Percentiles rank a stretch among this genome's conserved stretches.
Conservation (phyloP, 2,888 invertebrate species). For the Caenorhabditis zanzibari region DNA sequence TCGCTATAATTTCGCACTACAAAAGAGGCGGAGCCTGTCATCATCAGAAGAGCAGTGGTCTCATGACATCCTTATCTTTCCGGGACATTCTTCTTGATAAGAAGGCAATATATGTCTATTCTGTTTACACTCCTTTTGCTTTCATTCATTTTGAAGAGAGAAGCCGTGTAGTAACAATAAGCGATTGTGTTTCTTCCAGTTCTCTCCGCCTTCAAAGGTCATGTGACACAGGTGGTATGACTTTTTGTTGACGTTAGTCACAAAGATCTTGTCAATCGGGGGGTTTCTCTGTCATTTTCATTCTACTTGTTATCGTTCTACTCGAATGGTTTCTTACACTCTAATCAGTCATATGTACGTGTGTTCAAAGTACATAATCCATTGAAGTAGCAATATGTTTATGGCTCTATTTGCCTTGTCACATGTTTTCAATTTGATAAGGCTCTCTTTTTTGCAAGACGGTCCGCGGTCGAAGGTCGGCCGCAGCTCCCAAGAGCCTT, state of each 20-base stretch:
- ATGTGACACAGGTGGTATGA: slow-evolving; percentile 25
- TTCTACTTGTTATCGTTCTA: too few relatives aligned
- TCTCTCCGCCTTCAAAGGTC: slow-evolving; percentile 7
- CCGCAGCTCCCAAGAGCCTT: too few relatives aligned
- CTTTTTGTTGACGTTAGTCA: neutral
- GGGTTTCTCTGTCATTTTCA: neutral
- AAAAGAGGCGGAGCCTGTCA: neutral
- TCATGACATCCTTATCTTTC: slow-evolving; percentile 46
- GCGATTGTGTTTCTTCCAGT: slow-evolving; percentile 14
- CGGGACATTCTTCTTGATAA: slow-evolving; percentile 35
- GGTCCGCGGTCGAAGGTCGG: neutral
- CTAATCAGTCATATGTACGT: too few relatives aligned
- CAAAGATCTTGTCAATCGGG: too few relatives aligned
- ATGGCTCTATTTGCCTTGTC: neutral
- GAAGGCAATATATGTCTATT: neutral
- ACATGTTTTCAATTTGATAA: too few relatives aligned
- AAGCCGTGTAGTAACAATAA: neutral
- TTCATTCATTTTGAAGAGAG: neutral
- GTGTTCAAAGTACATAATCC: slow-evolving; percentile 16
- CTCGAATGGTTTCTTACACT: slow-evolving; percentile 3
- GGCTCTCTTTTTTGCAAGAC: neutral
- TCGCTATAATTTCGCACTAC: slow-evolving; percentile 33
- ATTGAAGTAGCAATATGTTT: neutral
- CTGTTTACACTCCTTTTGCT: slow-evolving; percentile 19
- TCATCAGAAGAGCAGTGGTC: slow-evolving; percentile 9